Conservation (phyloP, 2,113 vertebrate species). For the Lipophrys pholis region DNA sequence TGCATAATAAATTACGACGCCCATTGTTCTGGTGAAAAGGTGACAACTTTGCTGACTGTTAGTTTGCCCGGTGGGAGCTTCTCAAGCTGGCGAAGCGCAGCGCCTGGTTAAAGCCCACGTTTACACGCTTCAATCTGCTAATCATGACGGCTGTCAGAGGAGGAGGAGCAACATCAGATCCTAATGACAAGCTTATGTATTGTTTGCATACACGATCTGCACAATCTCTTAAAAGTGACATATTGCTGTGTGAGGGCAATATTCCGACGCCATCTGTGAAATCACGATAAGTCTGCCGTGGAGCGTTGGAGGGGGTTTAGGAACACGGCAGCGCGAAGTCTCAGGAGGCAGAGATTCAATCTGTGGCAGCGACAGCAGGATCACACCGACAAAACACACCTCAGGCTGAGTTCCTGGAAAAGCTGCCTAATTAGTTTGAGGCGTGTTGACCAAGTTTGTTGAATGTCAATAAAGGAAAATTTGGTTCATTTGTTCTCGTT, state of each 20-base stretch:
- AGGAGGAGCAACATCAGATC: slow-evolving; percentile 6
- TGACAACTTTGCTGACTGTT: slow-evolving; percentile 51
- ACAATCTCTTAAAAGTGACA: slow-evolving; percentile 15
- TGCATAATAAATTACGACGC: slow-evolving; percentile 50
- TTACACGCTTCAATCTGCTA: slow-evolving; percentile 32
- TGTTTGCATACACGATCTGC: slow-evolving; percentile 14
- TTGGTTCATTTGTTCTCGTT: too few species aligned
- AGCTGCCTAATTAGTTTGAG: background rate
- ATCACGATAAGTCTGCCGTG: background rate
- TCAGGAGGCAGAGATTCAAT: slow-evolving; percentile 1
- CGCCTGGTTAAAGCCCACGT: slow-evolving; percentile 15
- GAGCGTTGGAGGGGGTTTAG: background rate
- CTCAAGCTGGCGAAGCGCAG: slow-evolving; percentile 16
- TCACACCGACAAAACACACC: background rate
- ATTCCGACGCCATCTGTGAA: slow-evolving; percentile 27
- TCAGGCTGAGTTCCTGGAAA: background rate
- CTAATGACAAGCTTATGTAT: slow-evolving; percentile 7
- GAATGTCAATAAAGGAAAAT: background rate
- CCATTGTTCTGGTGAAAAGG: slow-evolving; percentile 45
- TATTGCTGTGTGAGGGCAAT: slow-evolving; percentile 14
- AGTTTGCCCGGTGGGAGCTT: slow-evolving; percentile 41
- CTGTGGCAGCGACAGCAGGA: background rate
- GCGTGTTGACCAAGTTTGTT: background rate
- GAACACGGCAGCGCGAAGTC: background rate
- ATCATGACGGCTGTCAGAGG: slow-evolving; percentile 25